These are phyloP conservation scores for Brassicogethes aeneus DNA, from an alignment of 2,888 invertebrate genomes.

Conservation along the genomic window DNA sequence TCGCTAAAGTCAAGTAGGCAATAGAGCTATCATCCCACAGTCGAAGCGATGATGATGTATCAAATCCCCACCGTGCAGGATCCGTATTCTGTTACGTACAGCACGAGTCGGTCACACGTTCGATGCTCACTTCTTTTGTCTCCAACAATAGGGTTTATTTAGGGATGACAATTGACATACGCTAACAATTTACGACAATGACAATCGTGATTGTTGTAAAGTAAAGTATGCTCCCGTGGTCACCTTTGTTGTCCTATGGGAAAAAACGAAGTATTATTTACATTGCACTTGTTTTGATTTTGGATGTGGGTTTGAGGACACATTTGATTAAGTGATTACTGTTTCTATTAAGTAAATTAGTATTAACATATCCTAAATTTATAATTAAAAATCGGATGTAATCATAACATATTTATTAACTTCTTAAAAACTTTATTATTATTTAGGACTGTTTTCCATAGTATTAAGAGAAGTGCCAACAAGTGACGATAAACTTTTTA, in stretches of 20 bases:
- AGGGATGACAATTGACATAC: conserved; percentile 41
- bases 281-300: conserved; percentile 28
- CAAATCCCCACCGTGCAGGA: conserved; percentile 1
- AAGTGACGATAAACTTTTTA: too few relatives aligned
- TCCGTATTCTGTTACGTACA: too few relatives aligned
- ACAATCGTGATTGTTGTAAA: conserved; percentile 26
- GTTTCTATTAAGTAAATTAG: background rate
- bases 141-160: conserved; percentile 37
- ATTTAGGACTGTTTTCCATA: too few relatives aligned
- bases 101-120: conserved; percentile 27
- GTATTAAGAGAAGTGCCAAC: too few relatives aligned
- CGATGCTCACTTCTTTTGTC: conserved; percentile 40
- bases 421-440: too few relatives aligned
- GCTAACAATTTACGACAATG: conserved; percentile 34
- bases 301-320: conserved; percentile 26
- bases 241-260: conserved; percentile 30
- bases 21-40: conserved; percentile 1
- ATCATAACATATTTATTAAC: too few relatives aligned
- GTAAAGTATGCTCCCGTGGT: conserved; percentile 18
- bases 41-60: background rate
- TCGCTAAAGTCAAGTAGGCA: conserved; percentile 21
- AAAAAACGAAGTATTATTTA: conserved; percentile 21
- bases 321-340: background rate
- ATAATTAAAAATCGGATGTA: too few relatives aligned
- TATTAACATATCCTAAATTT: too few relatives aligned